Percentiles rank a stretch among this genome's conserved stretches.
phyloP scores from a whole-genome alignment of 2,888 invertebrate genomes.

The Drosophila robusta region DNA sequence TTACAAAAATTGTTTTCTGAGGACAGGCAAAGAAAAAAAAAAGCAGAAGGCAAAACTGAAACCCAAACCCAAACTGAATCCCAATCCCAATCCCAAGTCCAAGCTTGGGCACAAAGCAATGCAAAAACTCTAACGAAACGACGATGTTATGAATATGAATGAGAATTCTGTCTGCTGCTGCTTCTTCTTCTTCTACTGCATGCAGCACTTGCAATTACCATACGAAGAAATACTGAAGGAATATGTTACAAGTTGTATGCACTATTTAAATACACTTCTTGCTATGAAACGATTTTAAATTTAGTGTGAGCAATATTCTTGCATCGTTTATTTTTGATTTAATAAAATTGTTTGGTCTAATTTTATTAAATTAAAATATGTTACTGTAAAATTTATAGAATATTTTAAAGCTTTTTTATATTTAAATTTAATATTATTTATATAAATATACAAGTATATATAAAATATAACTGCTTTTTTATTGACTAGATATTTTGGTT shows the following conservation, averaged over 20 bases:
- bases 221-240: conserved; percentile 26
- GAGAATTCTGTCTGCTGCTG: conserved; percentile 40
- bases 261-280: conserved; percentile 30
- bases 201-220: conserved; percentile 55
- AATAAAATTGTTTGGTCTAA: too few relatives aligned
- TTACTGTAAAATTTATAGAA: too few relatives aligned
- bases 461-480: too few relatives aligned
- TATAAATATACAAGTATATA: too few relatives aligned
- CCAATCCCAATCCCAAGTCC: conserved; percentile 18
- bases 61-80: background rate
- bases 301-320: too few relatives aligned
- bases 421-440: too few relatives aligned
- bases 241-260: conserved; percentile 12
- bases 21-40: background rate
- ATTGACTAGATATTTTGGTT: too few relatives aligned
- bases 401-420: too few relatives aligned
- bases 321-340: background rate
- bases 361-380: too few relatives aligned
- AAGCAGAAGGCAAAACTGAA: background rate
- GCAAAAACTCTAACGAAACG: conserved; percentile 63
- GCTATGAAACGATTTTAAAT: background rate
- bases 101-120: conserved; percentile 19
- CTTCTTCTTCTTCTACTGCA: conserved; percentile 7
- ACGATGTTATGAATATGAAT: conserved; percentile 76
- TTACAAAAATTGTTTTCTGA: conserved; percentile 50